Evolutionary conservation across 2,888 invertebrate species (phyloP).

Genomic region (Tinea trinotella): DNA sequence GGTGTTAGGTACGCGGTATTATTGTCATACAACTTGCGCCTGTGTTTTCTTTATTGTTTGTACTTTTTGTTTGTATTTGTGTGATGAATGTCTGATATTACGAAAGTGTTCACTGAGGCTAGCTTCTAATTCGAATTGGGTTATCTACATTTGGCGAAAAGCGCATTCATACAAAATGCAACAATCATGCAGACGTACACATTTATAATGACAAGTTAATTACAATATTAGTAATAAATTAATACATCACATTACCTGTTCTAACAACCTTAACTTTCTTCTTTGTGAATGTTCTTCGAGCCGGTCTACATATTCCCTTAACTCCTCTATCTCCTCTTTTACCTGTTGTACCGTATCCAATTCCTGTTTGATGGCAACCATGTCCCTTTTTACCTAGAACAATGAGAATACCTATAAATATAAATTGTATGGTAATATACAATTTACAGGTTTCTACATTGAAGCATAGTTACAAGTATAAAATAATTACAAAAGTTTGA

Average conservation of each 20-base stretch:
- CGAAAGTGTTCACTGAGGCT: neutral
- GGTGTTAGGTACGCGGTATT: neutral
- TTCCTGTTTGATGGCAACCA: slow-evolving; percentile 96
- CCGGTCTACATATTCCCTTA: slow-evolving; percentile 92
- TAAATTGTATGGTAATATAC: no score
- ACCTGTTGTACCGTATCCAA: slow-evolving; percentile 95
- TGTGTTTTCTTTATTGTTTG: neutral
- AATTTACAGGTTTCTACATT: no score
- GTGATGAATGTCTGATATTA: neutral
- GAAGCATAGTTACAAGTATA: no score
- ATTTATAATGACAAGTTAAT: neutral
- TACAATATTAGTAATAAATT: neutral
- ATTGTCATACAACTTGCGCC: no score
- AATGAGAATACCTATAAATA: no score
- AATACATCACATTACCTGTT: slow-evolving; percentile 80
- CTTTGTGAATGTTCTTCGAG: slow-evolving; percentile 93
- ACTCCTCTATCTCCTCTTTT: slow-evolving; percentile 94
- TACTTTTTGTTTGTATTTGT: neutral
- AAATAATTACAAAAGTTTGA: no score
- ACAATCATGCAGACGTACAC: neutral
- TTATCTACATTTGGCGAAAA: neutral
- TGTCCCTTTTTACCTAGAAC: slow-evolving; percentile 87
- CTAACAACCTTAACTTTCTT: slow-evolving; percentile 89
- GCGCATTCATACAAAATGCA: neutral
- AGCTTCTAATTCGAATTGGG: neutral